Percentiles rank a stretch among this genome's conserved stretches.
phyloP scores from a whole-genome alignment of 2,888 invertebrate genomes.

The Beris chalybata region DNA sequence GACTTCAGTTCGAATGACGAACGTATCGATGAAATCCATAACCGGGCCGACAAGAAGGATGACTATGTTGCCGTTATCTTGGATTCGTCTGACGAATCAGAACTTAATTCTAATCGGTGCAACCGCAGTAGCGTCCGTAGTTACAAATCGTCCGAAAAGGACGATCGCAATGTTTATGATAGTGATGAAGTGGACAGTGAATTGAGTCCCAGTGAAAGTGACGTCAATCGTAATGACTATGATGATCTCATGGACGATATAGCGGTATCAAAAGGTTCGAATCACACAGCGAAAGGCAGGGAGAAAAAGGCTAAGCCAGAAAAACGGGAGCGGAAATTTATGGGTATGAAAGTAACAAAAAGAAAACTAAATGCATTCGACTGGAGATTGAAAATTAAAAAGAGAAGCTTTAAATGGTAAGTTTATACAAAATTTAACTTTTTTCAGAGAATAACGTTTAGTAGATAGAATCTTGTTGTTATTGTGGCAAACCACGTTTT shows the following conservation, averaged over 20 bases:
- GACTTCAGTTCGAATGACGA: background rate
- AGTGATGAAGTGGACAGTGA: constrained; percentile 5
- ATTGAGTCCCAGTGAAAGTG: background rate
- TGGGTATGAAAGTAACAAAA: constrained; percentile 2
- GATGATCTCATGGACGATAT: constrained; percentile 10
- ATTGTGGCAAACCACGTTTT: too few species aligned
- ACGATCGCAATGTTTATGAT: background rate
- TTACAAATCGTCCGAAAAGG: too few species aligned
- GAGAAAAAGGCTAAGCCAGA: background rate
- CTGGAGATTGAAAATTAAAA: constrained; percentile 27
- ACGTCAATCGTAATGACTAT: background rate
- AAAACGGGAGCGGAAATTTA: constrained; percentile 9
- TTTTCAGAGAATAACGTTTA: too few species aligned
- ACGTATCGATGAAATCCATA: too few species aligned
- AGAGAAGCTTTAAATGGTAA: constrained; percentile 34
- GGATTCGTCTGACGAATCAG: too few species aligned
- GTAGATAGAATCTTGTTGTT: too few species aligned
- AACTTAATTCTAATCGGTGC: too few species aligned
- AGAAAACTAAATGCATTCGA: constrained; percentile 10
- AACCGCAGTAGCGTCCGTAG: too few species aligned
- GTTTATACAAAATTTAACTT: constrained; percentile 2
- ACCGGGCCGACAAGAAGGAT: too few species aligned
- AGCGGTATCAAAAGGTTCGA: background rate
- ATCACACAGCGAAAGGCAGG: background rate
- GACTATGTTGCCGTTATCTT: too few species aligned